Base-by-base conservation (phyloP, 2,888 invertebrate species). In the Acrobasis repandana region DNA sequence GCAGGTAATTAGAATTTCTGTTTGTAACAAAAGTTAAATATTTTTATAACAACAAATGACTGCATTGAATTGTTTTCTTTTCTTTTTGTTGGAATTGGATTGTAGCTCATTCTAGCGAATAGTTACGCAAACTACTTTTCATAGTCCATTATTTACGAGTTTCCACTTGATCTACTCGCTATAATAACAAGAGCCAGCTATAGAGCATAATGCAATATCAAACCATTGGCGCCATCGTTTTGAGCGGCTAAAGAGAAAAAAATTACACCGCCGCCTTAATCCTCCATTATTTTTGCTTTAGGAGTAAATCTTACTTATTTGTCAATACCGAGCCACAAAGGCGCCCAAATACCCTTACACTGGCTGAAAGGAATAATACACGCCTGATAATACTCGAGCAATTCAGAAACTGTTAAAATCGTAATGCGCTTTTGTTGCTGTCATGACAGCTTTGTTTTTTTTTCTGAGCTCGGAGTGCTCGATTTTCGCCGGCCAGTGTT, bases 251-350 rank as follows among this genome's bases (percentile, higher is more conserved):
- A 65, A 62, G 67, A 68, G 67, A 80, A 86, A 82, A 86, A 87
- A 82, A 75, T 67, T 71, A 70, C 73, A 71, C 66, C 74, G 71
- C 81, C 83, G 72, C 79, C 80, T 85, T 92, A 92, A 92, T 92
- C 92, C 90, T 77, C 81, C 83, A 87, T 90, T 85, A 87, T 83
- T 90, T 85, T 88, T 86, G 72, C 85, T 84, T 82, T 82, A 80
- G 76, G 80, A 86, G 88, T 85, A 88, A 89, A 90, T 88, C 89
- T 87, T 85, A 86, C 85, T 90, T 92, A 92, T 92, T 92, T 92
- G 92, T 92, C 92, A 91, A 92, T 92, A 92, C 86, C 64, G 84
- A 82, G 85, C 90, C 90, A 92, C 90, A 92, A 92, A 86, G 85
- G 88, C 85, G 78, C 79, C 88, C 90, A 90, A 92, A 91, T 90